Evolutionary conservation across 1,140 invertebrate species (phyloP).

Genomic region (Galleria mellonella): DNA sequence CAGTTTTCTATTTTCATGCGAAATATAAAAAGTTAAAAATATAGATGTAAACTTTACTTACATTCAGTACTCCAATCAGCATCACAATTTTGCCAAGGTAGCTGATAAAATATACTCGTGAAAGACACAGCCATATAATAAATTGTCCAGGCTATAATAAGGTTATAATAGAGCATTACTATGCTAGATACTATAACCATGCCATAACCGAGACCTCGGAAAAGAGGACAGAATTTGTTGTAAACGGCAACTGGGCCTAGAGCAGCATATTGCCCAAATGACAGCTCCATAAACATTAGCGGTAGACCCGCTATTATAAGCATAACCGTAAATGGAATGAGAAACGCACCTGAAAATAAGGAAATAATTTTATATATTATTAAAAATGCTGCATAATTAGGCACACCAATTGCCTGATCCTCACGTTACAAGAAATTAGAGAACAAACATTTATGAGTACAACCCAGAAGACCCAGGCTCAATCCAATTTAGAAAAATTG

Average conservation of each 20-base stretch:
- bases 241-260: slow-evolving; percentile 83
- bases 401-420: too few relatives aligned
- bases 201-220: slow-evolving; percentile 85
- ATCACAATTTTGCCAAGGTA: slow-evolving; percentile 88
- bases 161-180: slow-evolving; percentile 89
- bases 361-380: too few relatives aligned
- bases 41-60: slow-evolving; percentile 45
- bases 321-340: slow-evolving; percentile 90
- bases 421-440: too few relatives aligned
- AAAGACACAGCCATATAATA: slow-evolving; percentile 88
- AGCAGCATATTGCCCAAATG: slow-evolving; percentile 84
- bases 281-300: slow-evolving; percentile 91
- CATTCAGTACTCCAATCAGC: slow-evolving; percentile 83
- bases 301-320: slow-evolving; percentile 88
- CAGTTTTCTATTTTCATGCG: background rate
- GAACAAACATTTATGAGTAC: too few relatives aligned
- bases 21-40: background rate
- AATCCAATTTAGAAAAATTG: too few relatives aligned
- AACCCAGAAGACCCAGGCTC: too few relatives aligned
- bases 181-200: slow-evolving; percentile 89
- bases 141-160: slow-evolving; percentile 91
- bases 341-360: slow-evolving; percentile 80
- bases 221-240: slow-evolving; percentile 80
- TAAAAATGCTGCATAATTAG: slow-evolving; percentile 2
- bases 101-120: slow-evolving; percentile 74